A percentile compares a stretch with the other conserved stretches of the same genome.
Evolutionary conservation across 1,140 invertebrate genomes (phyloP).

Genomic region (Brachionus rubens): DNA sequence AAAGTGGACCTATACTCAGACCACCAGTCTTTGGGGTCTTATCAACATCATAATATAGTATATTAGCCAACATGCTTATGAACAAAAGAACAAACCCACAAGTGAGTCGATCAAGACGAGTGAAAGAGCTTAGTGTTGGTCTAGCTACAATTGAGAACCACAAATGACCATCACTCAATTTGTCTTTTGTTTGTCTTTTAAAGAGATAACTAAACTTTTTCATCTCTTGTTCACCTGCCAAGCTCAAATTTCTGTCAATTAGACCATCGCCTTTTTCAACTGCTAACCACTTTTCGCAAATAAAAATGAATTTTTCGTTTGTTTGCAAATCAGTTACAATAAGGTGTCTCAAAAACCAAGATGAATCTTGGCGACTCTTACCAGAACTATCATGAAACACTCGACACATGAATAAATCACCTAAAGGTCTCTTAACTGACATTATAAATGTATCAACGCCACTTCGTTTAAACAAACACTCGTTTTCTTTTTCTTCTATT

Average conservation of each 20-base stretch:
- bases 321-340: slow-evolving; percentile 64
- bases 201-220: slow-evolving; percentile 63
- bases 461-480: slow-evolving; percentile 56
- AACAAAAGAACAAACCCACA: slow-evolving; percentile 64
- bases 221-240: slow-evolving; percentile 61
- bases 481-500: slow-evolving; percentile 53
- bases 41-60: slow-evolving; percentile 60
- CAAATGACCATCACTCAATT: slow-evolving; percentile 64
- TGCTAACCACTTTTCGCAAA: too few relatives aligned
- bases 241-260: slow-evolving; percentile 63
- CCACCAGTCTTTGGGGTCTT: slow-evolving; percentile 49
- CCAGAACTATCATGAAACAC: slow-evolving; percentile 66
- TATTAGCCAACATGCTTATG: slow-evolving; percentile 61
- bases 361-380: slow-evolving; percentile 60
- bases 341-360: slow-evolving; percentile 63
- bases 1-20: slow-evolving; percentile 51
- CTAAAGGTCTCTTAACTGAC: slow-evolving; percentile 59
- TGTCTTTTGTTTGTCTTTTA: slow-evolving; percentile 59
- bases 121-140: slow-evolving; percentile 63
- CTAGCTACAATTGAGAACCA: slow-evolving; percentile 65
- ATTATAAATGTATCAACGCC: slow-evolving; percentile 60
- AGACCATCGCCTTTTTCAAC: slow-evolving; percentile 65
- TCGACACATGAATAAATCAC: slow-evolving; percentile 61
- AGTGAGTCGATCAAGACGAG: slow-evolving; percentile 61
- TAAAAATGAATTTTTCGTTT: slow-evolving; percentile 62